A percentile compares a stretch with the other conserved stretches of the same genome.
Evolutionary conservation across 2,113 vertebrate genomes (phyloP).

Genomic region (Poeciliopsis retropinna): DNA sequence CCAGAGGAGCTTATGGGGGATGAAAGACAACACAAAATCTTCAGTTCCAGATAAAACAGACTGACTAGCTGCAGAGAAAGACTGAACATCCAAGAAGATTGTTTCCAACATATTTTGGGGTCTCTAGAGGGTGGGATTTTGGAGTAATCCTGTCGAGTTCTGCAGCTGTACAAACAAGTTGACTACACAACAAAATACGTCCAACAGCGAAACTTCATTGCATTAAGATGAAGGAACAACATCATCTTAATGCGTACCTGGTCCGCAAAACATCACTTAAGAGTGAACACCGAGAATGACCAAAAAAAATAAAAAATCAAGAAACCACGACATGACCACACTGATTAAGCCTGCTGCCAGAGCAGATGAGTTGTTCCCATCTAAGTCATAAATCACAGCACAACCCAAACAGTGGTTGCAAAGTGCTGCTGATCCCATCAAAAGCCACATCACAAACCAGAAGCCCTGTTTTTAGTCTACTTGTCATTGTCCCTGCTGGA

Average conservation of each 20-base stretch:
- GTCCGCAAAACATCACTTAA: conserved; percentile 9
- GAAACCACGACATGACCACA: conserved; percentile 70
- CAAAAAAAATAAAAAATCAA: conserved; percentile 31
- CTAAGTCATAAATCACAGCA: conserved; percentile 57
- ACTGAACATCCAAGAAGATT: conserved; percentile 46
- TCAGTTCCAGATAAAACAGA: conserved; percentile 27
- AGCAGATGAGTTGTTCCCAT: conserved; percentile 36
- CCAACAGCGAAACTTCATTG: conserved; percentile 55
- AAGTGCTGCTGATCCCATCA: conserved; percentile 25
- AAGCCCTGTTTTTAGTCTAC: conserved; percentile 34
- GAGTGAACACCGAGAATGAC: conserved; percentile 28
- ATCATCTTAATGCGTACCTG: conserved; percentile 72
- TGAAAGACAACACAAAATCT: conserved; percentile 20
- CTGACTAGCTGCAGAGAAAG: not conserved
- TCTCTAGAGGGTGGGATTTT: conserved; percentile 53
- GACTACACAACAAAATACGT: conserved; percentile 72
- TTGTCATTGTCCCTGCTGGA: conserved; percentile 32
- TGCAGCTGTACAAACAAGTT: conserved; percentile 83
- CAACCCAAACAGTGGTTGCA: conserved; percentile 38
- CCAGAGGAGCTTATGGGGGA: conserved; percentile 18
- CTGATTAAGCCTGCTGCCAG: conserved; percentile 43
- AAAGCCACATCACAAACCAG: conserved; percentile 59
- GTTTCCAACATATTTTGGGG: conserved; percentile 51
- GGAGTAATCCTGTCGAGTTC: conserved; percentile 64
- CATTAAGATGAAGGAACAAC: conserved; percentile 43